Conservation (phyloP, 2,888 invertebrate genomes). For the Limnephilus lunatus region DNA sequence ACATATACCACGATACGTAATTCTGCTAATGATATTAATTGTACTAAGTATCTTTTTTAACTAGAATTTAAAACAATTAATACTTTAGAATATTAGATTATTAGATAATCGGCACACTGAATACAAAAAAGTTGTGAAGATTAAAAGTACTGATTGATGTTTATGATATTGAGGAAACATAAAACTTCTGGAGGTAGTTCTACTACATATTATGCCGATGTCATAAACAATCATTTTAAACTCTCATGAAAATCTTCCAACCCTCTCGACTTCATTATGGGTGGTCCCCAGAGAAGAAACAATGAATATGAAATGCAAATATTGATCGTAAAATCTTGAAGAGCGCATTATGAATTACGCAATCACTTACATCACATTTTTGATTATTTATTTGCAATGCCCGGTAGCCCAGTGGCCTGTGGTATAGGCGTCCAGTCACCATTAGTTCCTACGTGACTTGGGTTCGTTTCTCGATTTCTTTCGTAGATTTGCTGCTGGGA, state of each 20-base stretch:
- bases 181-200: too few species aligned
- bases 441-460: slow-evolving; percentile 19
- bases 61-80: too few species aligned
- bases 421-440: background rate
- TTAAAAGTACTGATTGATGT: background rate
- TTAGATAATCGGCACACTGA: background rate
- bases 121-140: background rate
- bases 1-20: too few species aligned
- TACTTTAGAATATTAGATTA: too few species aligned
- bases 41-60: too few species aligned
- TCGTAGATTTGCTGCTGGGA: background rate
- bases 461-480: background rate
- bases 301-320: slow-evolving; percentile 25
- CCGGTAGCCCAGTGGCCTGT: slow-evolving; percentile 18
- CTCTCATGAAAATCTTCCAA: background rate
- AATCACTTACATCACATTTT: slow-evolving; percentile 9
- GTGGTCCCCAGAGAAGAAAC: background rate
- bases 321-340: slow-evolving; percentile 36
- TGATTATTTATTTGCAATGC: slow-evolving; percentile 14
- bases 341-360: slow-evolving; percentile 18
- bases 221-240: background rate
- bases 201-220: too few species aligned
- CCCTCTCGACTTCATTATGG: background rate
- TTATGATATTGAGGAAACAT: too few species aligned
- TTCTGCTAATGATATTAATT: too few species aligned